A percentile compares a stretch with the other conserved stretches of the same genome.
phyloP scores from a whole-genome alignment of 2,113 vertebrate species.

The Sinocyclocheilus anophthalmus region DNA sequence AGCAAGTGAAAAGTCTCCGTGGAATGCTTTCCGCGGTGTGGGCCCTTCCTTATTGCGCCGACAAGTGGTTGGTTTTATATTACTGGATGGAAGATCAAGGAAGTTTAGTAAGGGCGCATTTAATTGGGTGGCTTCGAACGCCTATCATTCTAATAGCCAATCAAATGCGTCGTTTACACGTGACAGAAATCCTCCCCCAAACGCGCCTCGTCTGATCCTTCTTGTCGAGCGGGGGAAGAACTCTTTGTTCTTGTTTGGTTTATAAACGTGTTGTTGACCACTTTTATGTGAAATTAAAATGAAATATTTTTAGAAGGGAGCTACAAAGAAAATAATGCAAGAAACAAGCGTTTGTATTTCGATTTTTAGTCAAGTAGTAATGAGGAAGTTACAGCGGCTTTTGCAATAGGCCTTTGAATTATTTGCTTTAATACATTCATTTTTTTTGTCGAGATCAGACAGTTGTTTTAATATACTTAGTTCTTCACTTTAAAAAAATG shows the following conservation, averaged over 20 bases:
- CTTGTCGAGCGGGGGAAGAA: not conserved
- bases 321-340: not conserved
- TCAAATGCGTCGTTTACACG: slow-evolving; percentile 46
- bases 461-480: too few species aligned
- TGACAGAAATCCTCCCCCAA: slow-evolving; percentile 36
- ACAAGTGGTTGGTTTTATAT: slow-evolving; percentile 79
- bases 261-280: not conserved
- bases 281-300: not conserved
- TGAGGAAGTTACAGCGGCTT: not conserved
- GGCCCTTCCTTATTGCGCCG: slow-evolving; percentile 76
- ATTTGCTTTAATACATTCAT: not conserved
- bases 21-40: slow-evolving; percentile 75
- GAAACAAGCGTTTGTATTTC: not conserved
- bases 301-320: not conserved
- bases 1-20: slow-evolving; percentile 27
- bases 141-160: slow-evolving; percentile 61
- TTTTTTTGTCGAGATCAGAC: not conserved
- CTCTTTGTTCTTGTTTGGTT: slow-evolving; percentile 18
- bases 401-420: not conserved
- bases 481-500: not conserved
- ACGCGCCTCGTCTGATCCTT: slow-evolving; percentile 44
- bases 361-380: not conserved
- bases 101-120: slow-evolving; percentile 48
- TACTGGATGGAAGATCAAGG: slow-evolving; percentile 66
- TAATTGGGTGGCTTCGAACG: slow-evolving; percentile 61